Evolutionary conservation across 2,113 vertebrate genomes (phyloP).

Genomic region (Gymnogyps californianus): DNA sequence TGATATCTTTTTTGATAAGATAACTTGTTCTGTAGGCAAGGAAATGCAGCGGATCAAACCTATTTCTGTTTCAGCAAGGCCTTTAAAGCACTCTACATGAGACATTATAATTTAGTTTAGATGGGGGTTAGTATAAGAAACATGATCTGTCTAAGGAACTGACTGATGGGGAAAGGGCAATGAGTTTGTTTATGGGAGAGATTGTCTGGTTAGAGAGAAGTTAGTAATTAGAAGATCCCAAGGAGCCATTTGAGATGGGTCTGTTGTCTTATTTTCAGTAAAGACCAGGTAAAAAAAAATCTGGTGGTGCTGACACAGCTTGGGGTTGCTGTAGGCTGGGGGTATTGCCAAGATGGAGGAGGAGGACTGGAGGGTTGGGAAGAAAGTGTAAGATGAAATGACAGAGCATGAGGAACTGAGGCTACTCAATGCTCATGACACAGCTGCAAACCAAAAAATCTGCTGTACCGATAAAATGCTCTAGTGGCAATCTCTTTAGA

Average conservation of each 20-base stretch:
- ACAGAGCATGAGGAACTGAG: background rate
- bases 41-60: background rate
- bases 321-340: background rate
- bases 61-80: background rate
- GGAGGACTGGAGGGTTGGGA: background rate
- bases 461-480: background rate
- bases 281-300: background rate
- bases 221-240: background rate
- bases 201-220: background rate
- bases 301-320: background rate
- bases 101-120: background rate
- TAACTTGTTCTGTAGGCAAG: background rate
- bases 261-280: background rate
- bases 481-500: background rate
- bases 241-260: background rate
- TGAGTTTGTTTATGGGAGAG: background rate
- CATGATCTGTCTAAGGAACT: background rate
- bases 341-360: background rate
- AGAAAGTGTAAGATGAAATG: background rate
- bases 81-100: background rate
- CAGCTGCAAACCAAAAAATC: background rate
- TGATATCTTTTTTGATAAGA: background rate
- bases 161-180: background rate
- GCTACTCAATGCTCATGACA: background rate
- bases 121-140: background rate